These are phyloP conservation scores for Sphecodes monilicornis DNA, from an alignment of 2,888 invertebrate genomes.

Conservation along the genomic window DNA sequence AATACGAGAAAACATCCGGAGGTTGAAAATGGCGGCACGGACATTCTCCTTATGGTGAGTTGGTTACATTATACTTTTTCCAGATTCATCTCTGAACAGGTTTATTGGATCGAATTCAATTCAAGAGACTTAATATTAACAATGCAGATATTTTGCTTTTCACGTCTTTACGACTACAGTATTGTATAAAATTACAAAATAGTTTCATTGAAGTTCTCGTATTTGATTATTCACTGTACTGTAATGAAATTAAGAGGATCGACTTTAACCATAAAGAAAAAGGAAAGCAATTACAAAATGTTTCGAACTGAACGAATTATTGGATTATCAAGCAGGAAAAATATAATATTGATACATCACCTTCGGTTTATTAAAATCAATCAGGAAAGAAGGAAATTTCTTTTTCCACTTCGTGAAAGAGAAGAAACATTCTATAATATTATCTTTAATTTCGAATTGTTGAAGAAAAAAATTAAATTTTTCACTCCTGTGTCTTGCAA, in stretches of 20 bases:
- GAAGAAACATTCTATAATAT: too few relatives aligned
- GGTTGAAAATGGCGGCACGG: neutral
- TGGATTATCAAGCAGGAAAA: neutral
- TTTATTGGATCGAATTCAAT: neutral
- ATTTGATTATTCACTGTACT: neutral
- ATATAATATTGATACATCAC: neutral
- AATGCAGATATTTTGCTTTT: neutral
- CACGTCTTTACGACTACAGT: neutral
- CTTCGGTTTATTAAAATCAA: neutral
- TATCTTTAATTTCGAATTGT: too few relatives aligned
- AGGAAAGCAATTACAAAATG: too few relatives aligned
- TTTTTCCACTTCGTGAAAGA: too few relatives aligned
- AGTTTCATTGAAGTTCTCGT: neutral
- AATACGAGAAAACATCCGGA: neutral
- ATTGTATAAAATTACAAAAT: neutral
- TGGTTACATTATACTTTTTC: neutral
- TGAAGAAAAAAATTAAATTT: too few relatives aligned
- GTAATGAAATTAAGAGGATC: neutral
- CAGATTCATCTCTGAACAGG: neutral
- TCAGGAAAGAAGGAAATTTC: too few relatives aligned
- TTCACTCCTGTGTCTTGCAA: too few relatives aligned
- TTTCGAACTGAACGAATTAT: neutral
- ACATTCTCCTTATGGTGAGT: constrained; percentile 9
- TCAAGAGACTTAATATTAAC: neutral
- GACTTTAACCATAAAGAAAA: neutral